Conservation (phyloP, 2,113 vertebrate genomes). For the Stictonetta naevosa region DNA sequence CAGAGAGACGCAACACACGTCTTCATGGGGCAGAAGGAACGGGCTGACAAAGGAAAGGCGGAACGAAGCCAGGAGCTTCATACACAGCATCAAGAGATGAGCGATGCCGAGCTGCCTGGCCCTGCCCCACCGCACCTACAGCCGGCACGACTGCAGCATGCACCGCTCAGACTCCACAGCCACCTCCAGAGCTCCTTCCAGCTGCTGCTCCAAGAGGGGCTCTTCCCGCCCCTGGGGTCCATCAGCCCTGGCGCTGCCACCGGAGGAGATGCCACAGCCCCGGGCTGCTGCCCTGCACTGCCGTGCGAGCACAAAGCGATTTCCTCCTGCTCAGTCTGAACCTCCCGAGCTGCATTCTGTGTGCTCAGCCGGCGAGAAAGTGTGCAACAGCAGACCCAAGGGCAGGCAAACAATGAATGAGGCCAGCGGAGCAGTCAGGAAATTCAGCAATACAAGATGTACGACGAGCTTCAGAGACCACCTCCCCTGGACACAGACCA, state of each 20-base stretch:
- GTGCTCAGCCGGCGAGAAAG: background rate
- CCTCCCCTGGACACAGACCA: background rate
- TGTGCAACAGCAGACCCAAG: background rate
- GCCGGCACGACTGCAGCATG: accelerated
- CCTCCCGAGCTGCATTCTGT: background rate
- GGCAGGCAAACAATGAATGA: background rate
- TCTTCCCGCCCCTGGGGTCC: background rate
- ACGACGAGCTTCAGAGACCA: background rate
- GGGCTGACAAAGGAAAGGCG: background rate
- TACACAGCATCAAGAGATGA: background rate
- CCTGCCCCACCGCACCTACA: background rate
- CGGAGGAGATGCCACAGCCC: accelerated
- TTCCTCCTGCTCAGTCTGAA: background rate
- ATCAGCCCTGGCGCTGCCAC: background rate
- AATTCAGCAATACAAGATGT: background rate
- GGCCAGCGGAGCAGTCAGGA: background rate
- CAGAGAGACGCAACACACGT: background rate
- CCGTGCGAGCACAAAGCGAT: accelerated
- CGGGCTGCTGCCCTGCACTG: background rate
- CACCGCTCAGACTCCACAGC: no score
- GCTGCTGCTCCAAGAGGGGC: background rate
- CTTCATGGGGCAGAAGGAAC: background rate
- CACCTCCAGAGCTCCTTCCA: no score
- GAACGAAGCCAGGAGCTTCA: background rate
- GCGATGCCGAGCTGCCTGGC: background rate